A percentile compares a stretch with the other conserved stretches of the same genome.
These are phyloP conservation scores for Esox lucius DNA, from an alignment of 2,797 vertebrate genomes.

Conservation along the genomic window DNA sequence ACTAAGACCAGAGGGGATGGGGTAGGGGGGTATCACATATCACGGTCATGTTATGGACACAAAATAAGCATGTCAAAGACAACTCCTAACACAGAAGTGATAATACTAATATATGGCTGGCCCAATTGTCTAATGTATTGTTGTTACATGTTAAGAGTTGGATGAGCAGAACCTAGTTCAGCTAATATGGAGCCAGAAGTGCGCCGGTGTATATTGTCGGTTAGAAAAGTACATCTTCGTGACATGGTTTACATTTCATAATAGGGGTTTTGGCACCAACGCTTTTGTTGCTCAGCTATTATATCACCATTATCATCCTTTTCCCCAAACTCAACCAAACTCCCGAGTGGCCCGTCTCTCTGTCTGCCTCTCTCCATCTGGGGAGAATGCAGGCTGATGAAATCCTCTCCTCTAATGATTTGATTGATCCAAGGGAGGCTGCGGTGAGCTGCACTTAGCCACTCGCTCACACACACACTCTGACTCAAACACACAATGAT, in stretches of 20 bases:
- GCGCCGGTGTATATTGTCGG: neutral
- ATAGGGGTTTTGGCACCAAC: neutral
- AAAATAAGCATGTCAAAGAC: neutral
- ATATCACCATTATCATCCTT: constrained; percentile 56
- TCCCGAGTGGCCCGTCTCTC: constrained; percentile 52
- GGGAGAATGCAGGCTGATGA: constrained; percentile 54
- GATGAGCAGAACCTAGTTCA: neutral
- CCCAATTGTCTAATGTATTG: neutral
- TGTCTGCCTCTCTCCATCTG: constrained; percentile 21
- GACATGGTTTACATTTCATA: neutral
- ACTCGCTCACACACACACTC: constrained; percentile 55
- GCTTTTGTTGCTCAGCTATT: constrained; percentile 49
- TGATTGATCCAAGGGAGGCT: constrained; percentile 68
- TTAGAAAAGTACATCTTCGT: neutral
- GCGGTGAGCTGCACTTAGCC: constrained; percentile 54
- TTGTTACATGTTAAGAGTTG: neutral
- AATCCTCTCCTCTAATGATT: constrained; percentile 65
- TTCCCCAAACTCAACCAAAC: constrained; percentile 34
- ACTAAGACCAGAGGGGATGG: constrained; percentile 64
- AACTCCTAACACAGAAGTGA: neutral
- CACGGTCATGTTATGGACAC: neutral
- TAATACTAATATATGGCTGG: neutral
- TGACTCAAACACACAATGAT: constrained; percentile 54
- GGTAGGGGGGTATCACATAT: constrained; percentile 12
- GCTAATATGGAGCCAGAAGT: neutral